phyloP scores from a whole-genome alignment of 2,888 invertebrate genomes.

The Phalangium opilio region DNA sequence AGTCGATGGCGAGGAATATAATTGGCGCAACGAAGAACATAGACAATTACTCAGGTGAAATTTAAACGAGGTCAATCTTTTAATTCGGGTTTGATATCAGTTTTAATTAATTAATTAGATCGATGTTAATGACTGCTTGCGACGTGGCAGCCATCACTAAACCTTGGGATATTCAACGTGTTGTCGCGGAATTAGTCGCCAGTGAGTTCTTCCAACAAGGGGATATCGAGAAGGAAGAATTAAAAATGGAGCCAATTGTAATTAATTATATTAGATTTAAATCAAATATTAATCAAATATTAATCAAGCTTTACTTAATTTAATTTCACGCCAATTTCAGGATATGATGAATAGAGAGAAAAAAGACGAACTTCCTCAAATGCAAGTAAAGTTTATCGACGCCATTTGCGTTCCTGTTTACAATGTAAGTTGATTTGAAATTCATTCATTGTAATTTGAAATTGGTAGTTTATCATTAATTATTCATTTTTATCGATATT shows the following conservation, averaged over 20 bases:
- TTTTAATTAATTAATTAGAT: no score
- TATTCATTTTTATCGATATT: neutral
- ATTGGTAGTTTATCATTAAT: neutral
- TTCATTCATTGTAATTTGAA: neutral
- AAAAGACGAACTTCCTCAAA: constrained; percentile 77
- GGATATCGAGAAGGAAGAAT: constrained; percentile 32
- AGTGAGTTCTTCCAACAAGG: constrained; percentile 37
- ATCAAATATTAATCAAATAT: neutral
- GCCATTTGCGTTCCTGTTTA: constrained; percentile 87
- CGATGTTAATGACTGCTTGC: constrained; percentile 90
- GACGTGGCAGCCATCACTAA: constrained; percentile 88
- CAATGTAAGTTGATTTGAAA: constrained; percentile 45
- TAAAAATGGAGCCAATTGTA: constrained; percentile 34
- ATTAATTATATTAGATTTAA: constrained; percentile 7
- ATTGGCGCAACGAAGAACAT: constrained; percentile 52
- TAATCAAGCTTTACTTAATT: neutral
- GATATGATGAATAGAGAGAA: constrained; percentile 92
- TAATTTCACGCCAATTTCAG: constrained; percentile 36
- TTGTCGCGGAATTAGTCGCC: constrained; percentile 41
- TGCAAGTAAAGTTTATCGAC: constrained; percentile 93
- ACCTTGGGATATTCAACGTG: constrained; percentile 79
- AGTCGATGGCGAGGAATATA: constrained; percentile 41
- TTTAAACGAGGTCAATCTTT: no score
- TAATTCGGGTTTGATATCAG: no score
- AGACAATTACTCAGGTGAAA: constrained; percentile 47